Base-by-base conservation (phyloP, 2,888 invertebrate genomes). In the Bruchidius siliquastri region DNA sequence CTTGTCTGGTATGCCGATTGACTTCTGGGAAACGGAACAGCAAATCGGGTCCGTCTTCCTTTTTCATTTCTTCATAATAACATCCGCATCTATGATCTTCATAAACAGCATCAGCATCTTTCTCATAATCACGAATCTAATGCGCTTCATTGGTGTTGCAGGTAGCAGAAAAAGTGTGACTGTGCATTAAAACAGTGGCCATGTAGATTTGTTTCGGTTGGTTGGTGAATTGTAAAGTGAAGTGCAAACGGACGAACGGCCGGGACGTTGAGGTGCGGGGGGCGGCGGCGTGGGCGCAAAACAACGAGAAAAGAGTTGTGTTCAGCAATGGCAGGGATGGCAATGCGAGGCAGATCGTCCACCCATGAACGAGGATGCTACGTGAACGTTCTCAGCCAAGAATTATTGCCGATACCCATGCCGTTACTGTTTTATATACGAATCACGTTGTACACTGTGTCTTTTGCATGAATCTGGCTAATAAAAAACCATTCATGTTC, bases 141-240 rank as follows among this genome's bases (percentile, higher is more conserved):
- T 49, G 49, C 49, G 49, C 49, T 49, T 49, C 49, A 49, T 49
- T 49, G 49, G 13, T 49, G 49, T 1, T 49, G 49, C 49, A 49
- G 49, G 49, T 49, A 49, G 49, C 49, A 49, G 49, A 49, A 49
- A 49, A 49, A 49, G 49, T 49, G 49, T 49, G 18, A 13, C 49
- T 13, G 49, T 49, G 49, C 49, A 49, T 49, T 49, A 49, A 49
- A 49, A 49, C 49, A 49, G 49, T 49, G 49, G 49, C 49, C 49
- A 13, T 13, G 49, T 49, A 13, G 49, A 73, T 73, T 74, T 75
- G 79, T 76, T 70, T 75, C 78, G 79, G 77, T 76, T 74, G 77
- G 73, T 68, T 76, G 75, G 75, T 71, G 75, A 76, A 77, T 78
- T 75, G 78, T 74, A 76, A 73, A 76, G 70, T 76, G 79, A 77